These are phyloP conservation scores for Cartodere bifasciata DNA, from an alignment of 2,888 invertebrate genomes.

Conservation along the genomic window DNA sequence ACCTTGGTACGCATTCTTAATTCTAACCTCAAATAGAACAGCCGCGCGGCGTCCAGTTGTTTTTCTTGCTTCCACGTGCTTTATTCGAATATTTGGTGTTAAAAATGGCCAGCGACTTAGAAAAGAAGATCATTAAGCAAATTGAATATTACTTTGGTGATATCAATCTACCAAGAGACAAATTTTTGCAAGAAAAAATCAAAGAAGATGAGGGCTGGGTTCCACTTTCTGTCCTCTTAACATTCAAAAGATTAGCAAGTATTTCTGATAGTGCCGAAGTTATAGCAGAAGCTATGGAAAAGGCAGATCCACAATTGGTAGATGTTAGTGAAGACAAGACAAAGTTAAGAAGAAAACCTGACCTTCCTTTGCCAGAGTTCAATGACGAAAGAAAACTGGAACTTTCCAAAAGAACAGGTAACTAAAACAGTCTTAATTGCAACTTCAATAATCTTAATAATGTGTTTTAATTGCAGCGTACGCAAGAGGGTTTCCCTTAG, in stretches of 20 bases:
- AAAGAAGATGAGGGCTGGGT: slow-evolving; percentile 87
- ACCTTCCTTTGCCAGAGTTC: slow-evolving; percentile 69
- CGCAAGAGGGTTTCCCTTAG: slow-evolving; percentile 73
- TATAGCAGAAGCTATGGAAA: slow-evolving; percentile 62
- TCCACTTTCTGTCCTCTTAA: slow-evolving; percentile 66
- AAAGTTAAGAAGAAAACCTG: slow-evolving; percentile 60
- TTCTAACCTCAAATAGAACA: too few species aligned
- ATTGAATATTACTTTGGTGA: slow-evolving; percentile 69
- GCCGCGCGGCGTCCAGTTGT: too few species aligned
- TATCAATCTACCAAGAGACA: slow-evolving; percentile 81
- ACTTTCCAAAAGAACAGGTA: slow-evolving; percentile 53
- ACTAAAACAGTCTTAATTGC: too few species aligned
- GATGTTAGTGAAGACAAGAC: slow-evolving; percentile 48
- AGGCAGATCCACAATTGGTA: slow-evolving; percentile 58
- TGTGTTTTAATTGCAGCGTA: slow-evolving; percentile 62
- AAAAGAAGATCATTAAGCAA: slow-evolving; percentile 53
- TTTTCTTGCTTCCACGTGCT: too few species aligned
- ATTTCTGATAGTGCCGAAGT: slow-evolving; percentile 54
- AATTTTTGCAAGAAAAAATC: slow-evolving; percentile 80
- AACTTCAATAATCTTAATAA: too few species aligned
- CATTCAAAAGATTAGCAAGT: slow-evolving; percentile 74
- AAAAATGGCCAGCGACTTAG: slow-evolving; percentile 34
- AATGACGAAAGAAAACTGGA: slow-evolving; percentile 75
- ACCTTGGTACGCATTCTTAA: too few species aligned
- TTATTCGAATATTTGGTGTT: too few species aligned